Evolutionary conservation across 2,797 vertebrate species (phyloP), one percentile per base, ranked within the genome.

Genomic region (Channallabes apus): DNA sequence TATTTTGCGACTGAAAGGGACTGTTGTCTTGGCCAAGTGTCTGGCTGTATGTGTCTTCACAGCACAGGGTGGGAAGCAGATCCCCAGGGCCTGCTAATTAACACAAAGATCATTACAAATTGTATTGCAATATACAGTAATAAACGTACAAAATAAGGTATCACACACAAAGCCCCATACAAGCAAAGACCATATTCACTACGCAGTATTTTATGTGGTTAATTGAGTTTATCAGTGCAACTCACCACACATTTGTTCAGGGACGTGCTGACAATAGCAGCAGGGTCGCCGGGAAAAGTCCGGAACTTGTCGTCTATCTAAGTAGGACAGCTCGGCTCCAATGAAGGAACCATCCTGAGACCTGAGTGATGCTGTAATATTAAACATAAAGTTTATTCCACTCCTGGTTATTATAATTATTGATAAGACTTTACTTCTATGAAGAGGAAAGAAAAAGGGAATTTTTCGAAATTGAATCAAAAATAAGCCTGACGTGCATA

Each of bases 291-390:
- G 96, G 4, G 95, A 90, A 6, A 94, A 94, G 17, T 96, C 93
- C 3, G 92, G 93, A 15, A 96, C 93, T 85, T 84, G 94, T 65
- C 94, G 93, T 71, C 94, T 94, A 88, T 99, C 97, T 86, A 99
- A 94, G 87, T 95, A 97, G 0, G 96, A 96, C 86, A 99, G 91
- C 89, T 99, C 98, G 0, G 97, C 97, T n/a, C 96, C 96, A 0
- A 91, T 92, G 92, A 94, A 97, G 18, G 95, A 95, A 90, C 94
- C 92, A 84, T 97, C 97, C 84, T 96, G 97, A 68, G 96, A 94
- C 90, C 97, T 93, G 89, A 96, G 91, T 71, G 96, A 96, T 91
- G 95, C 95, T 93, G 93, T 73, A 41, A 59, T 46, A 29, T 41
- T 62, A 15, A 22, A 61, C 72, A 72, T 4, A 62, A 5, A 51